phyloP scores from a whole-genome alignment of 2,113 vertebrate genomes.

The Lasiurus cinereus region DNA sequence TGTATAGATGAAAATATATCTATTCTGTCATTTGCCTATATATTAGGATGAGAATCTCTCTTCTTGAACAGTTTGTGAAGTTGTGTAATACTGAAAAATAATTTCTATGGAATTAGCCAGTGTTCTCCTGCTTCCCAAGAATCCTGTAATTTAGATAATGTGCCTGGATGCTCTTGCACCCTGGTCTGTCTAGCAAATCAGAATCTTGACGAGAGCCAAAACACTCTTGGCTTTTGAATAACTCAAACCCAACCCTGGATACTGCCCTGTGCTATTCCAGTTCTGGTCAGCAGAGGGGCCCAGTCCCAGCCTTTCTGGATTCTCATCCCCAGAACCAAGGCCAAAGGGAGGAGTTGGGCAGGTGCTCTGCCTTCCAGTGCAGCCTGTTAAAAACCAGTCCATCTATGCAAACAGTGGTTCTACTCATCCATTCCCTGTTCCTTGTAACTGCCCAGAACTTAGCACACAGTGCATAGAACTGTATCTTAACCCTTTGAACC shows the following conservation, averaged over 20 bases:
- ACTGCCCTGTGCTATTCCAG: background rate
- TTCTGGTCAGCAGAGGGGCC: background rate
- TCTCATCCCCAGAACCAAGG: background rate
- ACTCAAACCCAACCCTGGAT: background rate
- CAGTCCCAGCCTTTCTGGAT: background rate
- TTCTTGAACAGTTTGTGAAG: conserved; percentile 6
- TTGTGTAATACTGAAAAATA: background rate
- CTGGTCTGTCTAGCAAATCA: background rate
- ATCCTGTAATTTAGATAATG: background rate
- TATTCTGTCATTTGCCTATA: background rate
- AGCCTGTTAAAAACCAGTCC: background rate
- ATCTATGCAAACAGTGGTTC: background rate
- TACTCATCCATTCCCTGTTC: no score
- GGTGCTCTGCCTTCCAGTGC: background rate
- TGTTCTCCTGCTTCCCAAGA: background rate
- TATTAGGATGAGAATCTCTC: background rate
- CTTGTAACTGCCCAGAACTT: background rate
- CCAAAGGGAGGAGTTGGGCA: no score
- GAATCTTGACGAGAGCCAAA: background rate
- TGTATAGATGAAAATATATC: background rate
- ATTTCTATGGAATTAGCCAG: background rate
- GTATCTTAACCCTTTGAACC: background rate
- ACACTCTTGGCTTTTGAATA: background rate
- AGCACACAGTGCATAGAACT: background rate
- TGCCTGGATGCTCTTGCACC: background rate